Evolutionary conservation across 2,113 vertebrate genomes (phyloP).

Genomic region (Desmodus rotundus): DNA sequence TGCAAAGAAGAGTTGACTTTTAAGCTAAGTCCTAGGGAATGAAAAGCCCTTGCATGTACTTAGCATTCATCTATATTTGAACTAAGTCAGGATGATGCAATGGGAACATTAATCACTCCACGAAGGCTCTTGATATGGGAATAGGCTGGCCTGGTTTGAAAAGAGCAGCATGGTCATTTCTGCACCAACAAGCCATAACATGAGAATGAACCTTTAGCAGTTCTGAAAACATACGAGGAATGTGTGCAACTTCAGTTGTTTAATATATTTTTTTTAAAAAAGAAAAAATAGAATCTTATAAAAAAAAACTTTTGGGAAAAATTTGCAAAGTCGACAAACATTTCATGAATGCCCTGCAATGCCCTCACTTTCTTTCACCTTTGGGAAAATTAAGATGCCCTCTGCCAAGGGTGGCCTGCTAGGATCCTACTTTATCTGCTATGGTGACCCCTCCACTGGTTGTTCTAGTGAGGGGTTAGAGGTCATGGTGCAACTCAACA

Average conservation of each 20-base stretch:
- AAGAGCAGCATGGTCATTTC: slow-evolving; percentile 19
- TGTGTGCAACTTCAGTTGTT: not conserved
- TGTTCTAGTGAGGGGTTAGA: not conserved
- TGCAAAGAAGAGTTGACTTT: not conserved
- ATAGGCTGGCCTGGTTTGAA: not conserved
- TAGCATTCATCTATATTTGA: not conserved
- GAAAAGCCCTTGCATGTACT: not conserved
- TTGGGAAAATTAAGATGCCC: not conserved
- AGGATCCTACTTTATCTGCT: not conserved
- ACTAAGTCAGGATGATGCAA: slow-evolving; percentile 6
- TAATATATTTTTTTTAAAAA: not conserved
- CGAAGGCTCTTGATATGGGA: not conserved
- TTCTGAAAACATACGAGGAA: not conserved
- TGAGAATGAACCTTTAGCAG: not conserved
- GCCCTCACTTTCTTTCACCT: not conserved
- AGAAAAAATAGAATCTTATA: not conserved
- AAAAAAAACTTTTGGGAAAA: not conserved
- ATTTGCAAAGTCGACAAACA: not conserved
- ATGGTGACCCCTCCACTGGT: not conserved
- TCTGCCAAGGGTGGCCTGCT: not conserved
- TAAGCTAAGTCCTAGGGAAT: not conserved
- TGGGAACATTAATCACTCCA: slow-evolving; percentile 20
- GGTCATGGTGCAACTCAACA: too few relatives aligned
- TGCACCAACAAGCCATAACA: not conserved
- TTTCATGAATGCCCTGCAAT: not conserved